Conservation (phyloP, 2,888 invertebrate species). For the Polydrusus tereticollis region DNA sequence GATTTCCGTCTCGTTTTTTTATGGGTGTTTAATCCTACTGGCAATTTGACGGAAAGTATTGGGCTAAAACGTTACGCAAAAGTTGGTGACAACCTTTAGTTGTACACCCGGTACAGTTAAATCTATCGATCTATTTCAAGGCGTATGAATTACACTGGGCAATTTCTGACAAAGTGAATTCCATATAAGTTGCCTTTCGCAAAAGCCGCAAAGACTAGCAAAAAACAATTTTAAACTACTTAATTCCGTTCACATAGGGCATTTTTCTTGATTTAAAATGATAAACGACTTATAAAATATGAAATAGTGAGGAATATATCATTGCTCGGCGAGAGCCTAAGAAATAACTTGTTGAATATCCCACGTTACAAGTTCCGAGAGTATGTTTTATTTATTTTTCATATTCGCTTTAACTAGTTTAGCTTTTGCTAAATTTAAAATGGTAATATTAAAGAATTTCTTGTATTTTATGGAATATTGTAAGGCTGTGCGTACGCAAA, state of each 20-base stretch:
- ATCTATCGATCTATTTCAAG: too few relatives aligned
- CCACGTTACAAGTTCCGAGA: constrained; percentile 54
- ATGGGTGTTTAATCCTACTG: too few relatives aligned
- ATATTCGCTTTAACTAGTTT: constrained; percentile 52
- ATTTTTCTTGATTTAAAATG: constrained; percentile 49
- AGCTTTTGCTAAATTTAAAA: constrained; percentile 55
- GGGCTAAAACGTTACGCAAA: too few relatives aligned
- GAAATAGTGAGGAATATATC: constrained; percentile 49
- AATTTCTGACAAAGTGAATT: neutral
- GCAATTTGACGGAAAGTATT: too few relatives aligned
- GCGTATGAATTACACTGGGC: neutral
- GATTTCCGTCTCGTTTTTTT: too few relatives aligned
- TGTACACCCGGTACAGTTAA: too few relatives aligned
- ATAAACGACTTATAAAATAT: constrained; percentile 50
- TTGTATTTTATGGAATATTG: constrained; percentile 16
- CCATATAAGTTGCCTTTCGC: constrained; percentile 9
- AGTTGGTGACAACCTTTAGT: too few relatives aligned
- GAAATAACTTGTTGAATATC: constrained; percentile 50
- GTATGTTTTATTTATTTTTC: constrained; percentile 58
- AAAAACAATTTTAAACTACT: constrained; percentile 37
- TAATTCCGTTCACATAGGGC: constrained; percentile 33
- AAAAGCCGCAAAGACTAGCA: neutral
- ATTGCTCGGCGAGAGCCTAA: constrained; percentile 26
- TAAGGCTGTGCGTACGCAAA: neutral
- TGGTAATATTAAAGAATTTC: constrained; percentile 50